Evolutionary conservation across 2,113 vertebrate genomes (phyloP).

Genomic region (Oreocharis arfaki): DNA sequence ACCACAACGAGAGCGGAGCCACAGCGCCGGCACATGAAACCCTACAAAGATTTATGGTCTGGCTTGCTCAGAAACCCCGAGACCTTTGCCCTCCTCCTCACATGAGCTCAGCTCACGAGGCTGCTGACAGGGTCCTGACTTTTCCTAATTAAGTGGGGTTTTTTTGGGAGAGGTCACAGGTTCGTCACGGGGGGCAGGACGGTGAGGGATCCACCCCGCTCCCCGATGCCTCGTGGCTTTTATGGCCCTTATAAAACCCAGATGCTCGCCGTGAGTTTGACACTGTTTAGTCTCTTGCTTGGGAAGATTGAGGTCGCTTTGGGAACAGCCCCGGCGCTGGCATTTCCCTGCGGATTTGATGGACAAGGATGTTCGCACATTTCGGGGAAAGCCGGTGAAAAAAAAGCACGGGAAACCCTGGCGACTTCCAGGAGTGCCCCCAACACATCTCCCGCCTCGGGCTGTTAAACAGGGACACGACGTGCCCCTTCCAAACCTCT

Average conservation of each 20-base stretch:
- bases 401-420: background rate
- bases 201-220: rapidly evolving
- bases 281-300: background rate
- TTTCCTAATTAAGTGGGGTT: background rate
- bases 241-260: background rate
- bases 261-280: background rate
- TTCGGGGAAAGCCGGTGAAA: background rate
- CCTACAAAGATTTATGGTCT: background rate
- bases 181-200: rapidly evolving
- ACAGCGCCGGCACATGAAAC: rapidly evolving
- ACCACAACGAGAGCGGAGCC: background rate
- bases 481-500: background rate
- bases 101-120: rapidly evolving
- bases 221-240: rapidly evolving
- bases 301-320: rapidly evolving
- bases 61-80: rapidly evolving
- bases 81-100: background rate
- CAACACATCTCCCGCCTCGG: rapidly evolving
- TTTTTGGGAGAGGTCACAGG: background rate
- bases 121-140: rapidly evolving
- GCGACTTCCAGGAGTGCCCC: background rate
- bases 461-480: rapidly evolving
- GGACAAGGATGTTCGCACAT: background rate
- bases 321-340: background rate
- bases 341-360: background rate